Evolutionary conservation across 30 jellyfish, hydroid and myxozoan genomes (phyloP).

Genomic region (Aurelia sp.): DNA sequence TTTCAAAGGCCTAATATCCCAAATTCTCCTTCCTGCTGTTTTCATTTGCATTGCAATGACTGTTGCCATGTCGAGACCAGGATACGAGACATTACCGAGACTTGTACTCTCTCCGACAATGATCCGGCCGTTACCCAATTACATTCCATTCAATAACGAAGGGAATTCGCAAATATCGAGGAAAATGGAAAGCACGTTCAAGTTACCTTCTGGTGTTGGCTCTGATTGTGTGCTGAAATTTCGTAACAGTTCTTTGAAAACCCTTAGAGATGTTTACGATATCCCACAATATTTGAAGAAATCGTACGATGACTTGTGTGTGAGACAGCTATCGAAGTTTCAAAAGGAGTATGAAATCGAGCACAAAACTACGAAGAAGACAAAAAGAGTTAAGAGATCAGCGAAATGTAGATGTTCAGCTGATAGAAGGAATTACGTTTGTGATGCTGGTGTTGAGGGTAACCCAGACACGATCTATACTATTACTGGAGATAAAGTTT

Average conservation of each 20-base stretch:
- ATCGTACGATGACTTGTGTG: constrained; percentile 68
- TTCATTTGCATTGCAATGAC: constrained; percentile 97
- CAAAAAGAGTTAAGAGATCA: not conserved
- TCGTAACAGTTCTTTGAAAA: constrained; percentile 17
- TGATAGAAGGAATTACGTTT: constrained; percentile 52
- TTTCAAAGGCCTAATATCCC: constrained; percentile 85
- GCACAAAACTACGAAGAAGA: not conserved
- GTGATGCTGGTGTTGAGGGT: constrained; percentile 88
- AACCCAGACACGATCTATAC: constrained; percentile 60
- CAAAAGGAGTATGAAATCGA: not conserved
- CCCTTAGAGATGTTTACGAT: too few species aligned
- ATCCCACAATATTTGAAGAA: not conserved
- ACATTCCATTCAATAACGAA: constrained; percentile 82
- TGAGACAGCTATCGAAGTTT: constrained; percentile 39
- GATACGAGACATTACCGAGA: constrained; percentile 70
- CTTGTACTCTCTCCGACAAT: constrained; percentile 87
- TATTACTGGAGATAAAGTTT: constrained; percentile 73
- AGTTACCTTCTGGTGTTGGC: constrained; percentile 85
- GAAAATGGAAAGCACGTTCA: constrained; percentile 67
- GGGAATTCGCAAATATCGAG: constrained; percentile 51
- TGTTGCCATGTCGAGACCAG: constrained; percentile 94
- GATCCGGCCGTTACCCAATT: constrained; percentile 93
- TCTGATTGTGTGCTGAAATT: constrained; percentile 86
- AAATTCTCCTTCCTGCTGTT: constrained; percentile 88
- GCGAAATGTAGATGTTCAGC: constrained; percentile 72